Evolutionary conservation across 35 echinoderm and acorn worm genomes (phyloP).

Genomic region (Heliocidaris tuberculata): DNA sequence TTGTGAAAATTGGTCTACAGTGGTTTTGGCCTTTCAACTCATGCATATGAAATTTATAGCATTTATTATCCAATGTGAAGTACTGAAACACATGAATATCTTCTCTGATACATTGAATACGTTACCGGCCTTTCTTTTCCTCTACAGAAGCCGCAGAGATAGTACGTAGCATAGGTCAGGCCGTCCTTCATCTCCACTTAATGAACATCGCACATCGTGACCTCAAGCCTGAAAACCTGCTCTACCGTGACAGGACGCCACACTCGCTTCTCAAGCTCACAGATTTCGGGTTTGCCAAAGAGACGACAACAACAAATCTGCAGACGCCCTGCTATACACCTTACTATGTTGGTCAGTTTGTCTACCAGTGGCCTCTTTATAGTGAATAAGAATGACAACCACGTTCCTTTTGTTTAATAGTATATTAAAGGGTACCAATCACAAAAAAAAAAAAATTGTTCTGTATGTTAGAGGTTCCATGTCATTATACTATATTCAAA

Average conservation of each 20-base stretch:
- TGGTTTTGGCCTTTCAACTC: too few species aligned
- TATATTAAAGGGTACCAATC: too few species aligned
- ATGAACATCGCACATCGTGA: constrained; percentile 98
- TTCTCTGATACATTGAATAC: too few species aligned
- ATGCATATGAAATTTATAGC: too few species aligned
- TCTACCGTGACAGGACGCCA: constrained; percentile 68
- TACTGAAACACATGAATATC: too few species aligned
- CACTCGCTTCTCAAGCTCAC: constrained; percentile 87
- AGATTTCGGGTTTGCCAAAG: constrained; percentile 97
- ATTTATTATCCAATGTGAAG: too few species aligned
- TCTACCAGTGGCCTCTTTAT: background rate
- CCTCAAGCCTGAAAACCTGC: constrained; percentile 94
- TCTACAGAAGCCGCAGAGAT: constrained; percentile 93
- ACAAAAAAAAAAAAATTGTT: too few species aligned
- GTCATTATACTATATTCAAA: too few species aligned
- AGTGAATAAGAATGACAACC: background rate
- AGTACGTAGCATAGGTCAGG: constrained; percentile 79
- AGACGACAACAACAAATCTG: constrained; percentile 85
- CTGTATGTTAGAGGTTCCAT: too few species aligned
- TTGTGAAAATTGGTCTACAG: too few species aligned
- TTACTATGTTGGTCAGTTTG: constrained; percentile 94
- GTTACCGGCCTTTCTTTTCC: background rate
- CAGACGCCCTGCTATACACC: constrained; percentile 98
- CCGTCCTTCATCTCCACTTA: constrained; percentile 79
- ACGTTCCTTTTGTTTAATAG: background rate